Base-by-base conservation (phyloP, 2,888 invertebrate genomes). In the Tenthredo amoena region DNA sequence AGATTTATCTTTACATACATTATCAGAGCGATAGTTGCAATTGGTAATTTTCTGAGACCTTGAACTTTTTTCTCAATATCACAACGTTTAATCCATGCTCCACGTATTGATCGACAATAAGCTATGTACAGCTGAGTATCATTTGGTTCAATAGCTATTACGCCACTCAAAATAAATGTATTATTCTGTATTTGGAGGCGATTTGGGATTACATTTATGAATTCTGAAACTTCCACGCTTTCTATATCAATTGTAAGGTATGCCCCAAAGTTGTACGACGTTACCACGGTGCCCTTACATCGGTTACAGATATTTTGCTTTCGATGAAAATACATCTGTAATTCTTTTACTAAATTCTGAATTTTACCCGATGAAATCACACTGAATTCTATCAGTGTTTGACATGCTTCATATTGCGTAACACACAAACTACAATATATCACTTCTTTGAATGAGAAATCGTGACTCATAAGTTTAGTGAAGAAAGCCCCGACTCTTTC, bases 21-120 rank as follows among this genome's bases (percentile, higher is more conserved):
- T 34, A 71, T 71, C 15, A 71, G 15, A 15, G 71, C 71, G 5
- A 71, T 71, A 15, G 34, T 71, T n/a, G 34, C 15, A 18, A 6
- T 71, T 18, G 10, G 71, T 71, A 71, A 71, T 71, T 65, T 65
- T 18, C 71, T 10, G 34, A 71, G 71, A 18, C 15, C 15, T 18
- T 71, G 10, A 15, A 71, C 34, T 71, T 37, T 71, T 15, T 71
- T 71, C 34, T 34, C 6, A 18, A 71, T 71, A 71, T 71, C 18
- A 71, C 18, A 15, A 34, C 37, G 71, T 37, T 71, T 37, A 71
- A 10, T 71, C 71, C 71, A 71, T 10, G 71, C 15, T 34, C n/a
- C 12, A 34, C 71, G 71, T 71, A 71, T 71, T 71, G 71, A 65
- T 31, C 65, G 65, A 65, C 65, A 65, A 12, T 65, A 65, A 21